phyloP scores from a whole-genome alignment of 2,888 invertebrate species.

The Lasioglossum villosulum region DNA sequence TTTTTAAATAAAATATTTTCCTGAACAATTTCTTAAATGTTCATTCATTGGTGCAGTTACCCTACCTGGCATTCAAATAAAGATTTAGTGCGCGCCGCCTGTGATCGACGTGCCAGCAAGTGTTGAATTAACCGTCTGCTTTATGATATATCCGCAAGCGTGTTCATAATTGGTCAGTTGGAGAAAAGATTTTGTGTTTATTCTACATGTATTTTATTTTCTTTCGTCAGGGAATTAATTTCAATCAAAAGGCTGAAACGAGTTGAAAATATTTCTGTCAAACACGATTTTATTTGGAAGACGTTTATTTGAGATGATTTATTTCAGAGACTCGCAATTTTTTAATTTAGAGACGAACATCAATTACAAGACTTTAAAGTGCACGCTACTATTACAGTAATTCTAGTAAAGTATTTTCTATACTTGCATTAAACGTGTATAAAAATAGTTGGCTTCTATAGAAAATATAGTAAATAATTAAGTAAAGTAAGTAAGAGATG shows the following conservation, averaged over 20 bases:
- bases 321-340: not conserved
- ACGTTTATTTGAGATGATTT: not conserved
- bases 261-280: not conserved
- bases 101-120: not conserved
- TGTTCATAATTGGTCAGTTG: not conserved
- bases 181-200: not conserved
- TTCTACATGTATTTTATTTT: not conserved
- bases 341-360: not conserved
- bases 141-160: not conserved
- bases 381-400: not conserved
- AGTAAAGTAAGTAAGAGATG: no score
- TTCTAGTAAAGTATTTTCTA: not conserved
- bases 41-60: no score
- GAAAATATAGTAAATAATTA: no score
- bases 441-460: no score
- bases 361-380: not conserved
- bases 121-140: not conserved
- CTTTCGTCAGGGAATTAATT: not conserved
- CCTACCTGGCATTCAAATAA: not conserved
- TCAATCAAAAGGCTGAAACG: not conserved
- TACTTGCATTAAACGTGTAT: not conserved
- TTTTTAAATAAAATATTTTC: no score
- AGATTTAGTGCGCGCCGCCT: not conserved
- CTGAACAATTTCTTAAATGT: no score
- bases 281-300: not conserved